Evolutionary conservation across 2,113 vertebrate genomes (phyloP).

Genomic region (Nibea albiflora): DNA sequence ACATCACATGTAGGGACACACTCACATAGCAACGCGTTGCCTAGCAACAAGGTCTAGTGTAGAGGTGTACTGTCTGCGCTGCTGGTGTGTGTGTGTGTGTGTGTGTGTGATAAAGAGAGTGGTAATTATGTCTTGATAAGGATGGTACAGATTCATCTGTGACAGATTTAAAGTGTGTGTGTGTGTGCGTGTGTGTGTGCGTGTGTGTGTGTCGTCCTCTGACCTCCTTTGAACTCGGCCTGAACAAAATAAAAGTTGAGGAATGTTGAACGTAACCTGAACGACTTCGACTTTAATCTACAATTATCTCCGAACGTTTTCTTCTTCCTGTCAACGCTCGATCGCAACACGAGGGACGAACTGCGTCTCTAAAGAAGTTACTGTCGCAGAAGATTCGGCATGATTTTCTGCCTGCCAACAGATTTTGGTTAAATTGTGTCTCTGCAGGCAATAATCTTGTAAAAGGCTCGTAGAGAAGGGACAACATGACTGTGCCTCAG

Average conservation of each 20-base stretch:
- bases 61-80: slow-evolving; percentile 14
- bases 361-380: neutral
- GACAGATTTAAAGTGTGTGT: neutral
- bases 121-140: neutral
- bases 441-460: too few relatives aligned
- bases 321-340: neutral
- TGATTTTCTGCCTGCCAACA: too few relatives aligned
- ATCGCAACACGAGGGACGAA: neutral
- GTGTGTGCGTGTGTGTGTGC: neutral
- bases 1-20: slow-evolving; percentile 23
- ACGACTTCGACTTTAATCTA: neutral
- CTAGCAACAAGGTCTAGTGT: slow-evolving; percentile 58
- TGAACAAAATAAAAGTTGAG: neutral
- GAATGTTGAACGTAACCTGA: neutral
- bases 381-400: too few relatives aligned
- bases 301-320: slow-evolving; percentile 23
- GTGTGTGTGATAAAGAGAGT: neutral
- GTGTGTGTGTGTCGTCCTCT: neutral
- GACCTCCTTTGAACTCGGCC: neutral
- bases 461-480: too few relatives aligned
- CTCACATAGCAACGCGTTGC: slow-evolving; percentile 56
- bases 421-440: too few relatives aligned
- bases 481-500: too few relatives aligned
- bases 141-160: neutral
- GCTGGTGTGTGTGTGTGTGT: slow-evolving; percentile 2